Conservation (phyloP, 2,113 vertebrate species). For the Probosciger aterrimus region DNA sequence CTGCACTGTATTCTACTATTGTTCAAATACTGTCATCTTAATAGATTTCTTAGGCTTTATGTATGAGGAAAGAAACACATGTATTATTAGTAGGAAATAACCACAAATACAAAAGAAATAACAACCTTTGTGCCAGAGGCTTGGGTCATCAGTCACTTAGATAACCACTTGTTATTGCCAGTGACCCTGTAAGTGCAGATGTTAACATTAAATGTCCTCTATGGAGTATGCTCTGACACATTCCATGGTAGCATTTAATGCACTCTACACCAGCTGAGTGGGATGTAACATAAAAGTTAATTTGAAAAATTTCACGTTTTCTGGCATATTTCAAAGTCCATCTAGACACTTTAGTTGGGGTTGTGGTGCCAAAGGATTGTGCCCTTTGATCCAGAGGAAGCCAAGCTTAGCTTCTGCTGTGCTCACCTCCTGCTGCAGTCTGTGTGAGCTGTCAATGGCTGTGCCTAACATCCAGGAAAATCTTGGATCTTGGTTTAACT, state of each 20-base stretch:
- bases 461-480: neutral
- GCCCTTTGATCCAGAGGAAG: constrained; percentile 40
- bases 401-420: neutral
- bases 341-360: constrained; percentile 42
- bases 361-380: constrained; percentile 45
- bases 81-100: neutral
- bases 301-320: constrained; percentile 61
- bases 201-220: neutral
- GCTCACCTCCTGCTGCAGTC: neutral
- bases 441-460: neutral
- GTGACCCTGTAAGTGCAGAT: constrained; percentile 20
- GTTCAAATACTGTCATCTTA: neutral
- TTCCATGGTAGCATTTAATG: neutral
- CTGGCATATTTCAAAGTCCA: constrained; percentile 64
- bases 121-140: constrained; percentile 21
- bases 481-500: neutral
- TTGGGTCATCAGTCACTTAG: neutral
- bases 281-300: constrained; percentile 57
- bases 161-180: neutral
- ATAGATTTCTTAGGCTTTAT: neutral
- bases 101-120: neutral
- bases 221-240: neutral
- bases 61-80: neutral
- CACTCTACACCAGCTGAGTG: neutral
- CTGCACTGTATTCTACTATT: neutral